Percentiles rank a stretch among this genome's conserved stretches.
These are phyloP conservation scores for Luperina nickerlii DNA, from an alignment of 2,888 invertebrate species.

Conservation along the genomic window DNA sequence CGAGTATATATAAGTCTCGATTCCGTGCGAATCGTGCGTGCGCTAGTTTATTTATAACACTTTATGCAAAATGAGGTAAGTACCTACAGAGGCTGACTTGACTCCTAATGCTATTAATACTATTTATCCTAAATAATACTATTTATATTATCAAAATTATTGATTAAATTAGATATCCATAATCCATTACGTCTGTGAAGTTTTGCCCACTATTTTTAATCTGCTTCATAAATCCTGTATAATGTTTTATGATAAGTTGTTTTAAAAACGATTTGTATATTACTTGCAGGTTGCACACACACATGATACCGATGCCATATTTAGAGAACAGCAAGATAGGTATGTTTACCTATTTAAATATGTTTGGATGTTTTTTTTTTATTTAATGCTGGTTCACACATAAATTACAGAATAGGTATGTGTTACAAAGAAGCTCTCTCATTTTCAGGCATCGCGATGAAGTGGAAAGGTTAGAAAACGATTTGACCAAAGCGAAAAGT, in stretches of 20 bases:
- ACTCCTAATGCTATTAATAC: neutral
- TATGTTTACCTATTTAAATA: conserved; percentile 60
- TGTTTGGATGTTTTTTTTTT: neutral
- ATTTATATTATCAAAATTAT: neutral
- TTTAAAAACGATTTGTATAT: neutral
- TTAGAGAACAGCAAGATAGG: conserved; percentile 88
- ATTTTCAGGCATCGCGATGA: conserved; percentile 85
- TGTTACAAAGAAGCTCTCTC: neutral
- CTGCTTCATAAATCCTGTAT: neutral
- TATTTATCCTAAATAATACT: neutral
- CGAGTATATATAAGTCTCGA: too few species aligned
- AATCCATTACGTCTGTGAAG: neutral
- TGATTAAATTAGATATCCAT: neutral
- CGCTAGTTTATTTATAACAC: too few species aligned
- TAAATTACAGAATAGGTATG: neutral
- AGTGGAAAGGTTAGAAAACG: conserved; percentile 88
- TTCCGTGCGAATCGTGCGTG: too few species aligned
- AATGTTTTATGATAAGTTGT: neutral
- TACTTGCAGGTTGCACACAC: conserved; percentile 83
- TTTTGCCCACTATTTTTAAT: neutral
- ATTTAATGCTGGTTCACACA: neutral
- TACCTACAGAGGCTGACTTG: neutral
- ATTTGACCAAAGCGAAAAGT: conserved; percentile 88
- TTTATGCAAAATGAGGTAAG: neutral
- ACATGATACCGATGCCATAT: conserved; percentile 86